These are phyloP conservation scores for Antheraea assamensis DNA, from an alignment of 2,888 invertebrate species.

Conservation along the genomic window DNA sequence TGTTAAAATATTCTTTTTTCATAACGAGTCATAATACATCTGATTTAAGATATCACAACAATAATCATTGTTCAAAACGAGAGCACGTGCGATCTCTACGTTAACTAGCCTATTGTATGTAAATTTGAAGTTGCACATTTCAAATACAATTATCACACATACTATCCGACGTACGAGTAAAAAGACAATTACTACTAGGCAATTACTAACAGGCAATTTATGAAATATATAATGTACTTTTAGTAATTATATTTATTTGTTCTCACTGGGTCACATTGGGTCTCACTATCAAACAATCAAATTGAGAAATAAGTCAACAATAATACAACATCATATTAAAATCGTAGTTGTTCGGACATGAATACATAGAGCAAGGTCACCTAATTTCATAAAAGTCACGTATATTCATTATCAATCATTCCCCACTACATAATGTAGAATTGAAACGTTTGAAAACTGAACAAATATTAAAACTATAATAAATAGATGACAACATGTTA, in stretches of 20 bases:
- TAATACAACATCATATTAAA: no score
- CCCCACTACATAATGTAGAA: neutral
- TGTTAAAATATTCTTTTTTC: slow-evolving; percentile 43
- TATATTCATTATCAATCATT: neutral
- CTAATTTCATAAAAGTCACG: neutral
- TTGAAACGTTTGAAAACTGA: neutral
- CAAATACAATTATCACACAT: slow-evolving; percentile 29
- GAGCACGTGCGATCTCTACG: slow-evolving; percentile 71
- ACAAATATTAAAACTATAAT: no score
- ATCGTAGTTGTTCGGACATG: no score
- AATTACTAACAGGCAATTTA: neutral
- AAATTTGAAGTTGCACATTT: slow-evolving; percentile 61
- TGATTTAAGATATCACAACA: slow-evolving; percentile 55
- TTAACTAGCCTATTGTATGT: slow-evolving; percentile 64
- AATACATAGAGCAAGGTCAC: no score
- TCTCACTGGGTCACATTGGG: no score
- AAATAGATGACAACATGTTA: no score
- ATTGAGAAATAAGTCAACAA: no score
- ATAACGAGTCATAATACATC: slow-evolving; percentile 38
- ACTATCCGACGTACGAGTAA: neutral
- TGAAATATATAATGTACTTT: neutral
- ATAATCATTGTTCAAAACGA: slow-evolving; percentile 68
- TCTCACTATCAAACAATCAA: no score
- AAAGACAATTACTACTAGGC: neutral
- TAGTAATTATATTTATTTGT: no score